Conservation (phyloP, 2,888 invertebrate genomes). For the Clitarchus hookeri region DNA sequence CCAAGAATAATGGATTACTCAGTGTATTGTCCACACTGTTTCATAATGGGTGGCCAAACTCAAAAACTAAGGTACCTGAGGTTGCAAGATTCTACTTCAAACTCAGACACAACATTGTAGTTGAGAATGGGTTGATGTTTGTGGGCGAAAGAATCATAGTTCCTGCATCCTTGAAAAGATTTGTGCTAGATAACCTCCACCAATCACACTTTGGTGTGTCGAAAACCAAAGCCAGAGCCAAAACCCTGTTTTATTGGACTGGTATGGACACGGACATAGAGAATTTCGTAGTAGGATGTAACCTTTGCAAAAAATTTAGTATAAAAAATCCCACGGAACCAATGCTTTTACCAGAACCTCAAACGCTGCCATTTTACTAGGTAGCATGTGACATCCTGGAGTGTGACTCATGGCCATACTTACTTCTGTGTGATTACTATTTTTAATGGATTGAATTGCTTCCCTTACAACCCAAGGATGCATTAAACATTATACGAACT, state of each 20-base stretch:
- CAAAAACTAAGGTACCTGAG: neutral
- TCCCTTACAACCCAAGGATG: neutral
- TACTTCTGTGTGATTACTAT: neutral
- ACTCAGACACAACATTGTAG: conserved; percentile 7
- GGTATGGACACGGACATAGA: neutral
- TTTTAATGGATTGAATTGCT: neutral
- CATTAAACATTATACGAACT: neutral
- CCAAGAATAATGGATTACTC: neutral
- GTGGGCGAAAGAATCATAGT: neutral
- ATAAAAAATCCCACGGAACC: neutral
- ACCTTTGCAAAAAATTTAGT: neutral
- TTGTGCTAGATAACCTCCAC: neutral
- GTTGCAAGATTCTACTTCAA: neutral
- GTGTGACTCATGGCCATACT: neutral
- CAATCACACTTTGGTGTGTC: neutral
- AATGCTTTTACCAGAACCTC: neutral
- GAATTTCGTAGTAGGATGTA: neutral
- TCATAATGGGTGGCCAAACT: neutral
- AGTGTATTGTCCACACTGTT: neutral
- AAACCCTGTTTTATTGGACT: neutral
- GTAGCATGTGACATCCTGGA: neutral
- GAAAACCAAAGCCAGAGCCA: neutral
- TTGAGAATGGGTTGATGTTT: neutral
- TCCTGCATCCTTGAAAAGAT: neutral
- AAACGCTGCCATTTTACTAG: neutral